A percentile compares a stretch with the other conserved stretches of the same genome.
Conservation (phyloP, 2,888 invertebrate genomes). For the Melipona beecheii region DNA sequence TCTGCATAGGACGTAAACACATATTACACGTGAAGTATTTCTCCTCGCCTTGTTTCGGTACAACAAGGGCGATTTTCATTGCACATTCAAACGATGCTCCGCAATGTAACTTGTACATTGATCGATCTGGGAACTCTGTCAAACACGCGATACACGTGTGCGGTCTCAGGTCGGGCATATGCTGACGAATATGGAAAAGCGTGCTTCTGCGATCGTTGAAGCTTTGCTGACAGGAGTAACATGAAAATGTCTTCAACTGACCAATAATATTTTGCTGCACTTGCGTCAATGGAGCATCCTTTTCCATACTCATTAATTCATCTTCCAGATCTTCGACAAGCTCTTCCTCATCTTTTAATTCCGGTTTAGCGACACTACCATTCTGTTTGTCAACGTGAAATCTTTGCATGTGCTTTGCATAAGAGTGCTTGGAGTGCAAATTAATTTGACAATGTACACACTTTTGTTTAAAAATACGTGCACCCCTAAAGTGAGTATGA, state of each 20-base stretch:
- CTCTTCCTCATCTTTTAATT: slow-evolving; percentile 58
- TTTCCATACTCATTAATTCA: slow-evolving; percentile 75
- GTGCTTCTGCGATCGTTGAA: slow-evolving; percentile 80
- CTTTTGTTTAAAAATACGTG: slow-evolving; percentile 77
- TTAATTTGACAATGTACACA: slow-evolving; percentile 79
- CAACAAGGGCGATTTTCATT: slow-evolving; percentile 84
- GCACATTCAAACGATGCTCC: slow-evolving; percentile 85
- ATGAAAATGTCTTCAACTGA: slow-evolving; percentile 82
- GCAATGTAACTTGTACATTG: slow-evolving; percentile 80
- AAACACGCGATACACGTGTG: slow-evolving; percentile 82
- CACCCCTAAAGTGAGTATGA: slow-evolving; percentile 78
- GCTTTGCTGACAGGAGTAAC: slow-evolving; percentile 77
- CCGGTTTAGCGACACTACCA: slow-evolving; percentile 5
- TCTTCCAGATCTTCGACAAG: slow-evolving; percentile 74
- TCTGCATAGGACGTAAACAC: slow-evolving; percentile 78
- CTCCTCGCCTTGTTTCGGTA: slow-evolving; percentile 79
- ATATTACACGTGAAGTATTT: slow-evolving; percentile 83
- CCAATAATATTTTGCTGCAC: slow-evolving; percentile 82
- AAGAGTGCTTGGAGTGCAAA: slow-evolving; percentile 79
- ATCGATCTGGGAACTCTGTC: slow-evolving; percentile 80
- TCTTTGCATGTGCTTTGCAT: slow-evolving; percentile 79
- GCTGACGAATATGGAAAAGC: slow-evolving; percentile 81
- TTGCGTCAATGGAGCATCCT: slow-evolving; percentile 78
- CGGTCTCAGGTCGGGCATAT: slow-evolving; percentile 80
- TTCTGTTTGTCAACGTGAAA: slow-evolving; percentile 72